Base-by-base conservation (phyloP, 2,888 invertebrate species). In the Aphidoletes aphidimyza region DNA sequence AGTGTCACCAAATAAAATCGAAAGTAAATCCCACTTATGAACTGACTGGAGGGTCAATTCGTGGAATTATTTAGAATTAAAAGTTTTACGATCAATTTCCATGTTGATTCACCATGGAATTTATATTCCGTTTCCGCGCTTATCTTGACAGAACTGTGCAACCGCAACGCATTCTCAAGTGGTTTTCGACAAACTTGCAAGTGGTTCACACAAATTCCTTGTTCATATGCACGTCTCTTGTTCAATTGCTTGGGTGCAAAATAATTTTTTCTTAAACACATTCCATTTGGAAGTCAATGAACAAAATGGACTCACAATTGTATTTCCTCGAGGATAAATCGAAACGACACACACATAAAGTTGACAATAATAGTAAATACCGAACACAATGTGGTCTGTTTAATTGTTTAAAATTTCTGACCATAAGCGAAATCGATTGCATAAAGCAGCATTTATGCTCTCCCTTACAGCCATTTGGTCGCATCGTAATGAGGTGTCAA, bases 391-490 rank as follows among this genome's bases (percentile, higher is more conserved):
- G 54, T 30, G 30, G 2, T 69, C 26, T 26, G 69, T 69, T 26
- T 69, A 14, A 69, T 69, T 69, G 69, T 69, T 69, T 69, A 69
- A 69, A 69, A 69, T 69, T 30, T 30, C 69, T 69, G 69, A 69
- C 69, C 34, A 69, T 69, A 26, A 69, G 30, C 69, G n/a, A 69
- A 69, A 69, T 69, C 69, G 69, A 69, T 69, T 5, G 69, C 54
- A 47, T 47, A 17, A 17, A 11, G 26, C 54, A 30, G 69, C 69
- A 69, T 14, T 69, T 69, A 30, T 6, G 0, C 30, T 69, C n/a
- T 69, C 14, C 5, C 54, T 26, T 47, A 19, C 3, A 22, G 2
- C 26, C 22, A 54, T 22, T 26, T 22, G 42, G n/a, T n/a, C n/a
- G n/a, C n/a, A n/a, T n/a, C n/a, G n/a, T n/a, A n/a, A n/a, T n/a